Conservation (phyloP, 2,113 vertebrate genomes). For the Syrrhaptes paradoxus region DNA sequence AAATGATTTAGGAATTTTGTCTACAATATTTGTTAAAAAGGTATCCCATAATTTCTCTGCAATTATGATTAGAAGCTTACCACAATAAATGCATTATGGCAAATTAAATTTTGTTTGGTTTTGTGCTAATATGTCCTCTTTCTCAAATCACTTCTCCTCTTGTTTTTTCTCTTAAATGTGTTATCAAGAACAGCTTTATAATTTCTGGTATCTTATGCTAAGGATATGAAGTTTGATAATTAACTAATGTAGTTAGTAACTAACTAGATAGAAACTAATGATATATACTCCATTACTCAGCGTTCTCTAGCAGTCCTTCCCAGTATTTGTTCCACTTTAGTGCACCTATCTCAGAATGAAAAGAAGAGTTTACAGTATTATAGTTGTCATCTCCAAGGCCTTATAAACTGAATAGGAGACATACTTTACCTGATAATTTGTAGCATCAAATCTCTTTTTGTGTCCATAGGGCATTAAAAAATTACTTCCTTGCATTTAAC, state of each 20-base stretch:
- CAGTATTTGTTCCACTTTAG: background rate
- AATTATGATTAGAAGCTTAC: background rate
- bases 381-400: background rate
- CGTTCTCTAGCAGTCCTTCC: background rate
- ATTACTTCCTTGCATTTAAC: background rate
- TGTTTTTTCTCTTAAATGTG: background rate
- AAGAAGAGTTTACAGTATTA: background rate
- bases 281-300: background rate
- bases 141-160: background rate
- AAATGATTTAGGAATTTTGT: background rate
- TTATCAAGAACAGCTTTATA: background rate
- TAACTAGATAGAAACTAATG: background rate
- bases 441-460: background rate
- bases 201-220: background rate
- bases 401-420: background rate
- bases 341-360: background rate
- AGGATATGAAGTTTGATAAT: background rate
- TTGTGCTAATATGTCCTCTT: background rate
- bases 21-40: background rate
- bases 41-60: background rate
- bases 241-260: background rate
- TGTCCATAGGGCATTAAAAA: background rate
- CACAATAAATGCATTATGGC: rapidly evolving
- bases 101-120: background rate
- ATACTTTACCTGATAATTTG: background rate